These are phyloP conservation scores for Pecten maximus DNA, from an alignment of 2,888 invertebrate genomes.

Conservation along the genomic window DNA sequence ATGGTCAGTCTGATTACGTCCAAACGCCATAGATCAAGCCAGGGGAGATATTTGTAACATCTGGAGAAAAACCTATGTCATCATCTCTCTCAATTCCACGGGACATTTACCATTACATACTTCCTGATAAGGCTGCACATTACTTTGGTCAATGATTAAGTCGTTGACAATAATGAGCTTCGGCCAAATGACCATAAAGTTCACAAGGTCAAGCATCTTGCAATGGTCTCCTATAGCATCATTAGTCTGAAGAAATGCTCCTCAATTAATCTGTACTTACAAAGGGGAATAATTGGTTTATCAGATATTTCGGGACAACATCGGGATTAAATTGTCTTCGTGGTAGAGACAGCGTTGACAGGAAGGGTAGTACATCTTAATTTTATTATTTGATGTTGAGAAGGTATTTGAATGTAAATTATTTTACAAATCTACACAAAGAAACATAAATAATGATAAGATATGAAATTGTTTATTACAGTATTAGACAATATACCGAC, in stretches of 20 bases:
- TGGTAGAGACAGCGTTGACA: not conserved
- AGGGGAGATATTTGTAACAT: constrained; percentile 8
- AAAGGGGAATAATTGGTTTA: not conserved
- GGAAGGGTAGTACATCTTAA: not conserved
- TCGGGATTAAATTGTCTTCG: constrained; percentile 5
- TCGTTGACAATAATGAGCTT: constrained; percentile 30
- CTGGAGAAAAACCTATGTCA: constrained; percentile 25
- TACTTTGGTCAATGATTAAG: constrained; percentile 23
- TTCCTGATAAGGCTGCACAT: not conserved
- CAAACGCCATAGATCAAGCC: not conserved
- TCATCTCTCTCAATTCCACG: constrained; percentile 18
- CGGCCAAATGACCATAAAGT: constrained; percentile 29
- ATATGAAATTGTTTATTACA: not conserved
- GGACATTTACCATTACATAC: constrained; percentile 15
- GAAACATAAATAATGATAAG: not conserved
- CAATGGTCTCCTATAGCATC: not conserved
- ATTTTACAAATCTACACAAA: not conserved
- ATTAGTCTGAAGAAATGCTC: not conserved
- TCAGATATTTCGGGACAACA: not conserved
- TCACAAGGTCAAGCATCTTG: constrained; percentile 32
- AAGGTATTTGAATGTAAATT: not conserved
- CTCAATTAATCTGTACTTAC: constrained; percentile 21
- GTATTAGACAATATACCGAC: not conserved
- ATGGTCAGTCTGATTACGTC: not conserved
- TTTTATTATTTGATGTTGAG: constrained; percentile 20